These are phyloP conservation scores for Molorchus minor DNA, from an alignment of 2,888 invertebrate genomes.

Conservation along the genomic window DNA sequence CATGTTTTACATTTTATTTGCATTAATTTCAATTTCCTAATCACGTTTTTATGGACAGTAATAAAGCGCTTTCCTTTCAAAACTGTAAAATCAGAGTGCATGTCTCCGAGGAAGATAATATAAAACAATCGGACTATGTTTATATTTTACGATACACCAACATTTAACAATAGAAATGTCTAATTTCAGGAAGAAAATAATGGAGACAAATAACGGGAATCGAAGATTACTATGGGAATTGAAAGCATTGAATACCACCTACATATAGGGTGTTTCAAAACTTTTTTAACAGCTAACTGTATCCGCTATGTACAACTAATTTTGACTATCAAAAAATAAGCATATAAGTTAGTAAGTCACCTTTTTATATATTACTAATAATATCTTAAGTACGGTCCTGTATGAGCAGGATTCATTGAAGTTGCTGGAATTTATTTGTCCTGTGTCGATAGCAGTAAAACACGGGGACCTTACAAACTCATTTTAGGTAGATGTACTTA, in stretches of 20 bases:
- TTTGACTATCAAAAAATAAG: no score
- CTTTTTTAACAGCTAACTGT: no score
- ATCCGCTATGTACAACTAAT: no score
- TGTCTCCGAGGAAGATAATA: constrained; percentile 38
- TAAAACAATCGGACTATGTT: constrained; percentile 19
- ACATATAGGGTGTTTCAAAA: no score
- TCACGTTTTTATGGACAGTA: constrained; percentile 51
- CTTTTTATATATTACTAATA: no score
- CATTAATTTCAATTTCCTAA: constrained; percentile 55
- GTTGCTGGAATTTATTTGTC: no score
- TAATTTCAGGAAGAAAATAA: constrained; percentile 22
- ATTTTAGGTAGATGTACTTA: no score
- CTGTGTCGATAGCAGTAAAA: no score
- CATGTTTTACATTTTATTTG: constrained; percentile 56
- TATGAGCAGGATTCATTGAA: no score
- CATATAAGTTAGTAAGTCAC: no score
- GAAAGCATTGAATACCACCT: not conserved
- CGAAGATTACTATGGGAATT: constrained; percentile 20
- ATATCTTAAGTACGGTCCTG: no score
- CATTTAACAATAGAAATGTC: constrained; percentile 46
- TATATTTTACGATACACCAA: constrained; percentile 46
- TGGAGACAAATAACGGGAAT: constrained; percentile 10
- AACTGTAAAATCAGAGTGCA: constrained; percentile 50
- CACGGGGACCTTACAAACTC: no score
- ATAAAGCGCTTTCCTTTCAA: constrained; percentile 52